These are phyloP conservation scores for Sinocyclocheilus grahami DNA, from an alignment of 2,113 vertebrate genomes.

Conservation along the genomic window DNA sequence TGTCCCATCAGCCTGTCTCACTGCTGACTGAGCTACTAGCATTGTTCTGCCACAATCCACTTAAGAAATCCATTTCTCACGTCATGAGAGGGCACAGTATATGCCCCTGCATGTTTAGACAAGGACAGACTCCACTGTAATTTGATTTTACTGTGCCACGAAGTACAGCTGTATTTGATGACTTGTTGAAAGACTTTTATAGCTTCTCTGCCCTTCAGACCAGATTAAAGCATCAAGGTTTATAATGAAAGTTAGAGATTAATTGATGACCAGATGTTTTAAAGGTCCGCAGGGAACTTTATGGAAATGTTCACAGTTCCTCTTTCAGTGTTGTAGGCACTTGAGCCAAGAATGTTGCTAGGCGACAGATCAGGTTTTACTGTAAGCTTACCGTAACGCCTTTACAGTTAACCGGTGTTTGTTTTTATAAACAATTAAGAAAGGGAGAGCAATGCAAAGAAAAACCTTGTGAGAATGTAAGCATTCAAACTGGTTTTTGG, in stretches of 20 bases:
- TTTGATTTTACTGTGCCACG: background rate
- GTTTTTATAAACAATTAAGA: background rate
- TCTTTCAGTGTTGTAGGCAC: background rate
- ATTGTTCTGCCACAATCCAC: background rate
- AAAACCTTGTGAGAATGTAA: no score
- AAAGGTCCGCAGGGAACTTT: conserved; percentile 8
- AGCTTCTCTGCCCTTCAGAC: background rate
- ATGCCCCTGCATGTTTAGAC: background rate
- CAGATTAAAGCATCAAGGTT: background rate
- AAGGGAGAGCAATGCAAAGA: no score
- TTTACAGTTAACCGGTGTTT: background rate
- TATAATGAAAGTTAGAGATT: background rate
- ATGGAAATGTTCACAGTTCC: background rate
- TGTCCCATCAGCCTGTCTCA: background rate
- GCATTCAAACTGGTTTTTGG: background rate
- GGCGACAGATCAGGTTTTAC: background rate
- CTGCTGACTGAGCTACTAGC: background rate
- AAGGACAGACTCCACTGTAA: background rate
- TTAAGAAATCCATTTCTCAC: background rate
- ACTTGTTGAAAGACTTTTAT: background rate
- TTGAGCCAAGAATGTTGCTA: conserved; percentile 20
- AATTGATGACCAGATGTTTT: background rate
- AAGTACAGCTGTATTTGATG: conserved; percentile 12
- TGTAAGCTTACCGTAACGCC: no score
- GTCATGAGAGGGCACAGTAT: background rate